Evolutionary conservation across 2,113 vertebrate species (phyloP), one percentile per base, ranked within the genome.

Genomic region (Pachypanchax playfairii): DNA sequence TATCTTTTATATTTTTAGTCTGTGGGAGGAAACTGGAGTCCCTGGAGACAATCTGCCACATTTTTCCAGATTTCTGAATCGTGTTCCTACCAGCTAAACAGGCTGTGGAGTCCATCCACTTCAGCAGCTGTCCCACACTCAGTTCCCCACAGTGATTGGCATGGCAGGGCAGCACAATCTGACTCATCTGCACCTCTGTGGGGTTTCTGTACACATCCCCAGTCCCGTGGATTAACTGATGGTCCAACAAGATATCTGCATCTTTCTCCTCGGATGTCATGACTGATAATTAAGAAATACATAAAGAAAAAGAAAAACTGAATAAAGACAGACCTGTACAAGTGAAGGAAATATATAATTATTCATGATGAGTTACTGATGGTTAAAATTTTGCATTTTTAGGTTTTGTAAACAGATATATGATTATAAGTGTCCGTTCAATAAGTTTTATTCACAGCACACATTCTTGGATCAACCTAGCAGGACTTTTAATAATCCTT

Each of bases 41-140:
- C n/a, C n/a, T n/a, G n/a, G n/a, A n/a, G n/a, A n/a, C n/a, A n/a
- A n/a, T n/a, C n/a, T n/a, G n/a, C n/a, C n/a, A n/a, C n/a, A n/a
- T n/a, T n/a, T n/a, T n/a, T n/a, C n/a, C n/a, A 6, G 12, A 58
- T 33, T 47, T 10, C 11, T 21, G 52, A 24, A 31, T 14, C 3
- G 20, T 43, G 25, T 26, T 87, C 88, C 89, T 43, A 98, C 97
- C 96, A 0, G 97, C 96, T 21, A 98, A 93, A 74, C 97, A 99
- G 81, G 96, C 97, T 0, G 95, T 94, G 14, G 95, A 96, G 87
- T 99, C 97, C 46, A 98, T 97, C 97, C 97, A 99, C 59, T 99
- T 98, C 51, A 99, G 95, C 86, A 99, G 92, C 91, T 98, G 97
- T 2, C 96, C 97, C 0, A 86, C 73, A 28, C 95, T 95, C 85